Conservation (phyloP, 2,113 vertebrate species). For the Willisornis vidua region DNA sequence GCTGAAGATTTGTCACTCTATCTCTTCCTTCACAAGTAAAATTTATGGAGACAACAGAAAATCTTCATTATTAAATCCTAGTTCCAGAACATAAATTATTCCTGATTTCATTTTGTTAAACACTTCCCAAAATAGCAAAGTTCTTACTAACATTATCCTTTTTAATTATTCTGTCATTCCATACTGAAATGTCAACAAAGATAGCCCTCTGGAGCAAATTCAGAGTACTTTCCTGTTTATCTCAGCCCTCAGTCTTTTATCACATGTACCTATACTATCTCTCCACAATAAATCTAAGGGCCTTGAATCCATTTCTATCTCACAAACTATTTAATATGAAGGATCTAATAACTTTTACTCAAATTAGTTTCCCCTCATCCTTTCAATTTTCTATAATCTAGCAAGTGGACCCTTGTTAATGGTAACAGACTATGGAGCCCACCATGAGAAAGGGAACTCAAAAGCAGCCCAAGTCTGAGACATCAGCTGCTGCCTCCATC, state of each 20-base stretch:
- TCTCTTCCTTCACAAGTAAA: background rate
- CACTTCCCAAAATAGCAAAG: background rate
- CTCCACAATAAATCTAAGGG: background rate
- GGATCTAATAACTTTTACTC: background rate
- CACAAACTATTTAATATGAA: background rate
- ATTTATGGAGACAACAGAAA: background rate
- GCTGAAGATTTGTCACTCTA: background rate
- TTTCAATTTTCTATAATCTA: background rate
- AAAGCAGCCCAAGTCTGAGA: fast-evolving
- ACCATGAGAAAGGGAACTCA: background rate
- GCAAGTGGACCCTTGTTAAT: background rate
- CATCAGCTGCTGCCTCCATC: background rate
- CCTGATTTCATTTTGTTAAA: background rate
- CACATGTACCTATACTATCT: background rate
- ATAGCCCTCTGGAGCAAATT: background rate
- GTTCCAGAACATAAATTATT: background rate
- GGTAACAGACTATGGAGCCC: background rate
- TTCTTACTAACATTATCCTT: background rate
- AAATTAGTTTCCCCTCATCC: background rate
- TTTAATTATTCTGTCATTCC: background rate
- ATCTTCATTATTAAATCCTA: background rate
- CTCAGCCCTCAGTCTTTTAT: background rate
- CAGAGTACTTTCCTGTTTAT: background rate
- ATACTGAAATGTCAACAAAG: background rate
- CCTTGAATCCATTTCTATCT: background rate